Evolutionary conservation across 2,113 vertebrate genomes (phyloP), one percentile per base, ranked within the genome.

Genomic region (Poeciliopsis retropinna): DNA sequence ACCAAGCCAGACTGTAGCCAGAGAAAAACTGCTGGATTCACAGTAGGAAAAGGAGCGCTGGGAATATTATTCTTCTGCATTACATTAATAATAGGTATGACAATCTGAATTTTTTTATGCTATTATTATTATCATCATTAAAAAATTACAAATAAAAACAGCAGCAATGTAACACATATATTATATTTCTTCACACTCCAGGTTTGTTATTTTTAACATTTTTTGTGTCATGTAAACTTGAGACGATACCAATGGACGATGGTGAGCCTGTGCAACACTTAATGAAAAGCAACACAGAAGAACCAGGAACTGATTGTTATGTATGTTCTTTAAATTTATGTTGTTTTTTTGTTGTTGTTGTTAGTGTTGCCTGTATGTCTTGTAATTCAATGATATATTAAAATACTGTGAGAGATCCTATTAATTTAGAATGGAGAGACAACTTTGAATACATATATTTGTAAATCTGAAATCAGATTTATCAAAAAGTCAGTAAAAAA

Each of bases 251-350:
- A 8, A 3, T 87, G 4, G 0, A 29, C 3, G 39, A 68, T 1
- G 30, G 68, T 0, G 8, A 0, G 9, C 19, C 22, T 13, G 64
- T 2, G 66, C 63, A 76, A 76, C 3, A 62, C 28, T 81, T 94
- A 12, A 83, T 92, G 4, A 0, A 0, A 0, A 73, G 3, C 22
- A 92, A 94, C 73, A 92, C 13, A 17, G 93, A 94, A 69, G 61
- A 0, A n/a, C 85, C 47, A 1, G 93, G 93, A 76, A 85, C 41
- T 34, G 93, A 94, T 65, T 92, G 92, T 72, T 7, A 44, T 34
- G 93, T 94, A 81, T 77, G 68, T 51, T 37, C 5, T 31, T 9
- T 57, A n/a, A 9, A 25, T 57, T 57, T 10, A 11, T 47, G 3
- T 14, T 14, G 1, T 10, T 2, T 11, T 37, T 39, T 37, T 37